Evolutionary conservation across 2,113 vertebrate genomes (phyloP).

Genomic region (Melanostigma gelatinosum): DNA sequence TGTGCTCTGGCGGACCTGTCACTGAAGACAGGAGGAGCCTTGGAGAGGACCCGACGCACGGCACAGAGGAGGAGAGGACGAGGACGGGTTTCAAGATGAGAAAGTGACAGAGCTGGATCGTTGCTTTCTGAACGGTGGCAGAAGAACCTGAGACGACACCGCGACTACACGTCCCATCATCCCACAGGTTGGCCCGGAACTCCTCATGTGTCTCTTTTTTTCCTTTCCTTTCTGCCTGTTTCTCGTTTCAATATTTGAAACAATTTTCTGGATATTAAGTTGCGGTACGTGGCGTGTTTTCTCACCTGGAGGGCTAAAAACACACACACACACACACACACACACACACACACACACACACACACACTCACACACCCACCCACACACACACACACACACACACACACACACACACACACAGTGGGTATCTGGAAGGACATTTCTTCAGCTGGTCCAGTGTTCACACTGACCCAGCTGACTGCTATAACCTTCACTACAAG

Average conservation of each 20-base stretch:
- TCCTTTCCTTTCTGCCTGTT: background rate
- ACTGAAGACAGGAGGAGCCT: conserved; percentile 67
- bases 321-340: conserved; percentile 27
- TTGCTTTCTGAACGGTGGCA: conserved; percentile 49
- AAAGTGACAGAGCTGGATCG: conserved; percentile 63
- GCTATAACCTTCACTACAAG: conserved; percentile 80
- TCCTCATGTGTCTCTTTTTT: conserved; percentile 1
- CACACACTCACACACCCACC: conserved; percentile 20
- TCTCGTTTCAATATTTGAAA: conserved; percentile 12
- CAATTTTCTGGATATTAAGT: background rate
- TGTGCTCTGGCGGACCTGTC: conserved; percentile 61
- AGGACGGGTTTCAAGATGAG: conserved; percentile 61
- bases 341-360: conserved; percentile 21
- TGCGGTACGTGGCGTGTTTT: conserved; percentile 62
- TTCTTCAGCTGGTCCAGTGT: conserved; percentile 80
- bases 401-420: conserved; percentile 53
- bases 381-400: conserved; percentile 30
- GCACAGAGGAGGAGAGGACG: conserved; percentile 39
- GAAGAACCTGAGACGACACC: conserved; percentile 44
- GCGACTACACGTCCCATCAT: conserved; percentile 57
- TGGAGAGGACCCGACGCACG: conserved; percentile 51
- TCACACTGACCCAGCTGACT: conserved; percentile 73
- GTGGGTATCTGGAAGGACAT: conserved; percentile 79
- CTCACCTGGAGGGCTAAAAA: conserved; percentile 55
- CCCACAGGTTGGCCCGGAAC: conserved; percentile 68